Base-by-base conservation (phyloP, 2,888 invertebrate species). In the Zonitis immaculata region DNA sequence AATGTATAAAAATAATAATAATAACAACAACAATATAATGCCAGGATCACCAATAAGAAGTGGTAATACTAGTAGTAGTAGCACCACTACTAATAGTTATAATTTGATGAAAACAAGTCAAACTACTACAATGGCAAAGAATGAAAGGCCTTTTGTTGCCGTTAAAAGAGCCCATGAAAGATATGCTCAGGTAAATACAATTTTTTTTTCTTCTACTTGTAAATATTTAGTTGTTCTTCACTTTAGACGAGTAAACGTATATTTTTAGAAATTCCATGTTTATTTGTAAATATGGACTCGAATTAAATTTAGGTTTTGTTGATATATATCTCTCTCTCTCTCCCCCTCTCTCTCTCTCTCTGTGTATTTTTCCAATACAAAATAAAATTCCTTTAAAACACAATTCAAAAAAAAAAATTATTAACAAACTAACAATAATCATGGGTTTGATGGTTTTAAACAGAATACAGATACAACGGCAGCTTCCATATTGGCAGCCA, bases 131-230 rank as follows among this genome's bases (percentile, higher is more conserved):
- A 76, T 67, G 50, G 73, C 69, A 20, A 76, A 67, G 50, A 71
- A 67, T 42, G 85, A 85, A 67, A 76, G 85, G 59, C 84, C 85
- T 35, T 85, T 85, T 70, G 80, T 84, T 60, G 79, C 82, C 20
- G 80, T 84, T 11, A 82, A 81, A 68, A 75, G 81, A 60, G 80
- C 82, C 3, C 80, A 82, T 66, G 73, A 75, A 54, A 69, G 71
- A 60, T 73, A 68, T 53, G 66, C 68, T 20, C 73, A 75, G 70
- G 75, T 76, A 49, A 47, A 14, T 18, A 20, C 4, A 11, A 2
- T 11, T 11, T 1, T 0, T 6, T 39, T 39, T n/a, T 20, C 5
- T 18, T 6, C 0, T 6, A n/a, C 5, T 11, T 20, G 11, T 39
- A 20, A 2, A 6, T 39, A 11, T 39, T 20, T 8, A 26, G 26